Evolutionary conservation across 2,888 invertebrate genomes (phyloP).

Genomic region (Drosophila algonquin): DNA sequence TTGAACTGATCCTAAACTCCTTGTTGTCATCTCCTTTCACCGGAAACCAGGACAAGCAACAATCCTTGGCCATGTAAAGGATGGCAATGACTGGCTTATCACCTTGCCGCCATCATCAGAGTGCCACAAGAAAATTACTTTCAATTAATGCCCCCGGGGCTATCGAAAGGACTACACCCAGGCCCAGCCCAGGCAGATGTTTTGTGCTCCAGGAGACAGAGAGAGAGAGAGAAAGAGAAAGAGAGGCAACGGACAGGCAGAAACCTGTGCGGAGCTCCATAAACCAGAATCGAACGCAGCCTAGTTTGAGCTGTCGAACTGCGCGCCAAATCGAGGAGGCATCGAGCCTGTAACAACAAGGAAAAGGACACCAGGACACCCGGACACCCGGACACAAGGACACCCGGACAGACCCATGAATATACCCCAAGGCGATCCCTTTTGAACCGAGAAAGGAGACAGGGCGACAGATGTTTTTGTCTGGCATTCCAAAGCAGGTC

Average conservation of each 20-base stretch:
- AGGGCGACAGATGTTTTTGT: conserved; percentile 66
- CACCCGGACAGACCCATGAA: conserved; percentile 51
- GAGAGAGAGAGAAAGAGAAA: not conserved
- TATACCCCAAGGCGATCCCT: conserved; percentile 53
- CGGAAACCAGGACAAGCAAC: conserved; percentile 51
- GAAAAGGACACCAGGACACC: conserved; percentile 42
- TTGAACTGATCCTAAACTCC: not conserved
- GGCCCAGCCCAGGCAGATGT: conserved; percentile 58
- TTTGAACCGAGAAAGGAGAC: conserved; percentile 20
- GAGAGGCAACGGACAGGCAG: conserved; percentile 5
- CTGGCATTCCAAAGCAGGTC: conserved; percentile 69
- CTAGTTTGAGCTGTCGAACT: conserved; percentile 38
- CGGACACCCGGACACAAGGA: conserved; percentile 5
- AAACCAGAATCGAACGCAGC: conserved; percentile 26
- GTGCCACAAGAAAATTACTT: conserved; percentile 57
- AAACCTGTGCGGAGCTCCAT: conserved; percentile 63
- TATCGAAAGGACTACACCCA: conserved; percentile 53
- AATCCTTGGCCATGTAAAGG: conserved; percentile 19
- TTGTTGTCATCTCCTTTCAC: conserved; percentile 10
- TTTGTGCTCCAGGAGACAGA: conserved; percentile 36
- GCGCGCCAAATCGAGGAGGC: conserved; percentile 58
- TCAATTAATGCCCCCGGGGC: conserved; percentile 66
- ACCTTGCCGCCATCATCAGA: not conserved
- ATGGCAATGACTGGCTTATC: no score
- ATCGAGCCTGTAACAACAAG: conserved; percentile 59